phyloP scores from a whole-genome alignment of 37 sponge, comb jelly and placozoan species.

The Agelas oroides region DNA sequence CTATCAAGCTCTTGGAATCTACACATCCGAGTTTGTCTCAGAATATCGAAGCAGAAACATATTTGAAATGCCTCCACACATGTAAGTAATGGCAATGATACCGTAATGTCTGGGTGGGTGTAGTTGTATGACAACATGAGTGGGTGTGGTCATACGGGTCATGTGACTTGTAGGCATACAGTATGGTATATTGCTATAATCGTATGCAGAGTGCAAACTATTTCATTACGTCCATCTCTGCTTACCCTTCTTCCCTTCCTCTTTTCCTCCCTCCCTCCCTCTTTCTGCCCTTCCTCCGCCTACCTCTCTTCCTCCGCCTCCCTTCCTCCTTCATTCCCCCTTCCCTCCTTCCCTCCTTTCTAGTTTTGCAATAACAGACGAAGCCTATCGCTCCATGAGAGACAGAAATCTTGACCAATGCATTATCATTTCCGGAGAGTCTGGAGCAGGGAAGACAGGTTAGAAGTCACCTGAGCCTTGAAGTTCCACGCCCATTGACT shows the following conservation, averaged over 20 bases:
- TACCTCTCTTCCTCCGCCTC: too few relatives aligned
- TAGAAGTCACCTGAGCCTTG: too few relatives aligned
- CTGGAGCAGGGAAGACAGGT: constrained; percentile 93
- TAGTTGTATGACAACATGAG: neutral
- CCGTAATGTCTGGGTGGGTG: neutral
- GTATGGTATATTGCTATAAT: too few relatives aligned
- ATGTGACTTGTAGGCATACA: neutral
- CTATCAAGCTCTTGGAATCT: constrained; percentile 63
- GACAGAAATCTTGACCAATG: constrained; percentile 81
- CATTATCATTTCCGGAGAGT: constrained; percentile 91
- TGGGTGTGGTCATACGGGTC: neutral
- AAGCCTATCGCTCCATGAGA: constrained; percentile 86
- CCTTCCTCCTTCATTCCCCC: too few relatives aligned
- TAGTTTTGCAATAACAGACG: constrained; percentile 85
- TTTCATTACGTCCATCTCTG: too few relatives aligned
- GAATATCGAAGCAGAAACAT: constrained; percentile 81
- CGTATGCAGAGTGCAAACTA: too few relatives aligned
- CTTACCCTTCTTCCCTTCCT: too few relatives aligned
- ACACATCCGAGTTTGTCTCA: constrained; percentile 62
- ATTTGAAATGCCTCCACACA: constrained; percentile 89
- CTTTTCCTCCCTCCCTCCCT: constrained; percentile 2
- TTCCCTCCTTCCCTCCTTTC: too few relatives aligned
- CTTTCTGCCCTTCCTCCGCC: too few relatives aligned
- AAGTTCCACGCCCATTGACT: too few relatives aligned
- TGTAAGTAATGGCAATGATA: constrained; percentile 47